These are phyloP conservation scores for Odocoileus hemionus DNA, from an alignment of 2,113 vertebrate species.

Conservation along the genomic window DNA sequence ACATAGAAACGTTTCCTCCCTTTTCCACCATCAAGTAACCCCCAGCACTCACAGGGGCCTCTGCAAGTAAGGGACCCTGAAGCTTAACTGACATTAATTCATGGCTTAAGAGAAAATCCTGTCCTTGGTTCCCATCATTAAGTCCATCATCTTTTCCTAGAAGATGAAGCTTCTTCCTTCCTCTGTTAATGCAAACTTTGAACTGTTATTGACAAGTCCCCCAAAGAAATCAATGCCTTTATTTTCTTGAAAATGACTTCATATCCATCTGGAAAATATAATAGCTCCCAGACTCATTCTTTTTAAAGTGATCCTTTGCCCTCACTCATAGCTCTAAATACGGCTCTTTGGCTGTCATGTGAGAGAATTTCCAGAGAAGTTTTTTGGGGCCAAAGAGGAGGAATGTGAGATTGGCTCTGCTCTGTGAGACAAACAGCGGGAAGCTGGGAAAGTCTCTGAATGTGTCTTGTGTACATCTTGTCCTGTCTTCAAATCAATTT, in stretches of 20 bases:
- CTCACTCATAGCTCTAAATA: constrained; percentile 43
- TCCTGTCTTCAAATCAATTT: not conserved
- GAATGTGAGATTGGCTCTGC: not conserved
- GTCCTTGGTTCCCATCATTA: not conserved
- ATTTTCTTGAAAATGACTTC: constrained; percentile 22
- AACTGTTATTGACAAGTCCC: not conserved
- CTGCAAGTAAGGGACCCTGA: not conserved
- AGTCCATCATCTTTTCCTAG: not conserved
- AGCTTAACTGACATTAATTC: not conserved
- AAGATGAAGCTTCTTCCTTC: not conserved
- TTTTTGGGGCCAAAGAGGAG: not conserved
- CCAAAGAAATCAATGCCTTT: not conserved
- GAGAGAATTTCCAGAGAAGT: constrained; percentile 54
- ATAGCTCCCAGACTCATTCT: not conserved
- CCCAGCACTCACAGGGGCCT: not conserved
- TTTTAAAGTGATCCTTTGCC: not conserved
- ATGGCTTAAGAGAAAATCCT: not conserved
- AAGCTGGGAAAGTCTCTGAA: not conserved
- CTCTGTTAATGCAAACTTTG: not conserved
- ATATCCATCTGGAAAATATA: not conserved
- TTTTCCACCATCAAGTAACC: not conserved
- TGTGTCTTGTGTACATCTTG: not conserved
- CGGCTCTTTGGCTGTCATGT: not conserved
- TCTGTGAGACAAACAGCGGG: not conserved
- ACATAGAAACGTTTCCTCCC: not conserved